Conservation (phyloP, 2,888 invertebrate genomes). For the Lycia hirtaria region DNA sequence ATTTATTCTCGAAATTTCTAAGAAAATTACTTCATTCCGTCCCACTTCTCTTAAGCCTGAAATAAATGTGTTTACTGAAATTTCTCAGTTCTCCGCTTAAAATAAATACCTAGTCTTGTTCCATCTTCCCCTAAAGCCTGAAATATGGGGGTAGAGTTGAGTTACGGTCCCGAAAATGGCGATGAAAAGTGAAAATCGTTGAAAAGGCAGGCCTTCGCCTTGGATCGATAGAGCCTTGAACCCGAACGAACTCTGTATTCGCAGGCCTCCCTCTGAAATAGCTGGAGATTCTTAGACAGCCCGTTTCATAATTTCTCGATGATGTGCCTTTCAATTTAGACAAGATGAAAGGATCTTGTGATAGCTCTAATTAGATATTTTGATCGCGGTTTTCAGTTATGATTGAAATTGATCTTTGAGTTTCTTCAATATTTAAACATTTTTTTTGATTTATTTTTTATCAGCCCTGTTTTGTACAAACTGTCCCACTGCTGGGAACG, state of each 20-base stretch:
- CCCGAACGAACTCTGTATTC: constrained; percentile 46
- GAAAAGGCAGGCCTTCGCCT: constrained; percentile 60
- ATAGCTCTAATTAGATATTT: constrained; percentile 9
- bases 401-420: background rate
- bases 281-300: constrained; percentile 10
- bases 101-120: constrained; percentile 14
- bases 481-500: no score
- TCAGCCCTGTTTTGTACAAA: no score
- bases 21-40: constrained; percentile 1
- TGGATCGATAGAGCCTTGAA: constrained; percentile 83
- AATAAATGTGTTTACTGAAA: constrained; percentile 19
- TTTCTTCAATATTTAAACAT: no score
- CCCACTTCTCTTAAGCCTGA: constrained; percentile 6
- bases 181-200: constrained; percentile 53
- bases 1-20: constrained; percentile 14
- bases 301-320: constrained; percentile 10
- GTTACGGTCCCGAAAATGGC: constrained; percentile 19
- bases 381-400: constrained; percentile 6
- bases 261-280: constrained; percentile 11
- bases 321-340: constrained; percentile 26
- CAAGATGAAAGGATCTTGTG: constrained; percentile 1
- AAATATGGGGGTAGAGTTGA: constrained; percentile 18
- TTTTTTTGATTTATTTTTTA: no score
- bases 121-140: constrained; percentile 4
- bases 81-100: constrained; percentile 1